Percentiles rank a stretch among this genome's conserved stretches.
Evolutionary conservation across 2,113 vertebrate genomes (phyloP).

Genomic region (Spermophilus dauricus): DNA sequence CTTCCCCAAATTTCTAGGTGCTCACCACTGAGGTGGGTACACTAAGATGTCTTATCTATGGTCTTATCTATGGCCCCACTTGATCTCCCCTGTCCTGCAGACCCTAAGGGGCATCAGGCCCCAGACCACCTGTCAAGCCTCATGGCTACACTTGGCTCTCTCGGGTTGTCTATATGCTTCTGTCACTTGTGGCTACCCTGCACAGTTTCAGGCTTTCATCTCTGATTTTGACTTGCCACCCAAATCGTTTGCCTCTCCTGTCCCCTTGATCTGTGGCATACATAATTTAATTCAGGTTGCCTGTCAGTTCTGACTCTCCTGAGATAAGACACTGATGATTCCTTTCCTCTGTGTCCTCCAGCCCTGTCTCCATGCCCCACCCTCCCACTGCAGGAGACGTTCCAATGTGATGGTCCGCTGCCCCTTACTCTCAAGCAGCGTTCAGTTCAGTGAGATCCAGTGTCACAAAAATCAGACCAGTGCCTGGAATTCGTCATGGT

Average conservation of each 20-base stretch:
- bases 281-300: neutral
- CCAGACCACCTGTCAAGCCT: neutral
- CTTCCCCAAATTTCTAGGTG: neutral
- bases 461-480: neutral
- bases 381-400: neutral
- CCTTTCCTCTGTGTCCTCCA: neutral
- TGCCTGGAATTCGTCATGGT: neutral
- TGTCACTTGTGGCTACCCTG: neutral
- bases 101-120: neutral
- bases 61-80: accelerated
- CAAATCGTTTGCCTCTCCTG: neutral
- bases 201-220: neutral
- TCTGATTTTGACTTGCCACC: neutral
- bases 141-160: neutral
- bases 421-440: neutral
- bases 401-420: neutral
- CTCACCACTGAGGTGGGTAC: too few species aligned
- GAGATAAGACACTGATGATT: neutral
- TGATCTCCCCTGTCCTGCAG: neutral
- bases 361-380: neutral
- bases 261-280: neutral
- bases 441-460: neutral
- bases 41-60: too few species aligned
- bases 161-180: neutral
- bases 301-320: neutral